phyloP scores from a whole-genome alignment of 23 tunicate species.

The Trididemnum clinides region DNA sequence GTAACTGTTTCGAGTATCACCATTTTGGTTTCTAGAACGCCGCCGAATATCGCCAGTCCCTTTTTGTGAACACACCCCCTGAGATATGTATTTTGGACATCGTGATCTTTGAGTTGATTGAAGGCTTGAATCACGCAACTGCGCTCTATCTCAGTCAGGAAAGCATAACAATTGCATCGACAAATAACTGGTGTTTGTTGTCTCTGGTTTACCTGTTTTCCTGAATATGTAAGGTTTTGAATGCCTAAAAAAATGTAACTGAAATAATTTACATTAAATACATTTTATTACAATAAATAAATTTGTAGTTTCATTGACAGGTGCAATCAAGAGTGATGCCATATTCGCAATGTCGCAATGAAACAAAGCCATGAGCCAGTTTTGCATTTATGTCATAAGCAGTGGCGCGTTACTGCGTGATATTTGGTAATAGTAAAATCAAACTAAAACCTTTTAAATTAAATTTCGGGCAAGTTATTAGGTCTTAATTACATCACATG shows the following conservation, averaged over 20 bases:
- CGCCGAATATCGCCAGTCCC: not conserved
- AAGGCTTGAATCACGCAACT: not conserved
- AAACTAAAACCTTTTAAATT: no score
- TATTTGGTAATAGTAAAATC: no score
- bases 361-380: no score
- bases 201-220: not conserved
- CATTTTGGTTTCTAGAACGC: not conserved
- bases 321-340: no score
- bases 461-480: no score
- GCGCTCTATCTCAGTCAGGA: not conserved
- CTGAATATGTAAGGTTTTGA: not conserved
- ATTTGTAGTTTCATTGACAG: no score
- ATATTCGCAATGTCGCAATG: no score
- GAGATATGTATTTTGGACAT: not conserved
- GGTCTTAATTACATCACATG: no score
- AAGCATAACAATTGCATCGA: not conserved
- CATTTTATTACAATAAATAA: no score
- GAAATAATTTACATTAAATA: no score
- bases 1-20: not conserved
- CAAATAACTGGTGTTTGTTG: not conserved
- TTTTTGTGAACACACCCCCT: not conserved
- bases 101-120: not conserved
- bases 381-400: no score
- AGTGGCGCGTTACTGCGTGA: no score
- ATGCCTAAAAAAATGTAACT: not conserved